Evolutionary conservation across 2,888 invertebrate genomes (phyloP).

Genomic region (Drosophila ustulata): DNA sequence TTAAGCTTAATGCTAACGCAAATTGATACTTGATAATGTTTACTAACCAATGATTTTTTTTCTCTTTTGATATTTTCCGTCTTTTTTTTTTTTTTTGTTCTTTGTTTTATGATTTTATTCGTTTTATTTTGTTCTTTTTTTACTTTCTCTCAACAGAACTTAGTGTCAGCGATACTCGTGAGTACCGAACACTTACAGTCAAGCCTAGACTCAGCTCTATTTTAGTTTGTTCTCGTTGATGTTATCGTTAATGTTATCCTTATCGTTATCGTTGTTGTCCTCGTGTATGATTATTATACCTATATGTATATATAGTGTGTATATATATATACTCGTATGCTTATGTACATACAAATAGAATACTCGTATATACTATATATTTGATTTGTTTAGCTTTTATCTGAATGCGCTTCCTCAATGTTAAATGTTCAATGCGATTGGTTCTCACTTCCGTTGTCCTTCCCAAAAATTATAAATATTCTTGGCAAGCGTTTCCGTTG

Average conservation of each 20-base stretch:
- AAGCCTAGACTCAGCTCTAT: slow-evolving; percentile 37
- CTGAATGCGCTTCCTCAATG: slow-evolving; percentile 47
- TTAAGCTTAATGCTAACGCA: slow-evolving; percentile 15
- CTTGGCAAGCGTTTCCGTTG: neutral
- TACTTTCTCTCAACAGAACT: slow-evolving; percentile 81
- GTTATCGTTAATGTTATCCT: slow-evolving; percentile 9
- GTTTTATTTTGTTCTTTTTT: slow-evolving; percentile 39
- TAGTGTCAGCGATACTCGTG: slow-evolving; percentile 85
- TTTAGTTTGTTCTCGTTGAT: slow-evolving; percentile 23
- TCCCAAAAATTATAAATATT: slow-evolving; percentile 12
- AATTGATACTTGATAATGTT: slow-evolving; percentile 15
- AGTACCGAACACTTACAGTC: slow-evolving; percentile 67
- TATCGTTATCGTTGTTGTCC: slow-evolving; percentile 6
- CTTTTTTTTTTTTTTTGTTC: slow-evolving; percentile 21
- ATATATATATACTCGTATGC: slow-evolving; percentile 22
- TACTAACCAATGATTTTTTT: slow-evolving; percentile 32
- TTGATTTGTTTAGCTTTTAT: slow-evolving; percentile 35
- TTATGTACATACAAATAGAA: slow-evolving; percentile 22
- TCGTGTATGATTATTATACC: slow-evolving; percentile 11
- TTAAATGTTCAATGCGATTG: slow-evolving; percentile 33
- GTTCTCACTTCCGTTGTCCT: slow-evolving; percentile 22
- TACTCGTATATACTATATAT: slow-evolving; percentile 13
- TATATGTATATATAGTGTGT: slow-evolving; percentile 13
- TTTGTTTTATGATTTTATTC: slow-evolving; percentile 38
- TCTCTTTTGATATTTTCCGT: slow-evolving; percentile 27